Conservation (phyloP, 2,888 invertebrate species). For the Schizotus pectinicornis region DNA sequence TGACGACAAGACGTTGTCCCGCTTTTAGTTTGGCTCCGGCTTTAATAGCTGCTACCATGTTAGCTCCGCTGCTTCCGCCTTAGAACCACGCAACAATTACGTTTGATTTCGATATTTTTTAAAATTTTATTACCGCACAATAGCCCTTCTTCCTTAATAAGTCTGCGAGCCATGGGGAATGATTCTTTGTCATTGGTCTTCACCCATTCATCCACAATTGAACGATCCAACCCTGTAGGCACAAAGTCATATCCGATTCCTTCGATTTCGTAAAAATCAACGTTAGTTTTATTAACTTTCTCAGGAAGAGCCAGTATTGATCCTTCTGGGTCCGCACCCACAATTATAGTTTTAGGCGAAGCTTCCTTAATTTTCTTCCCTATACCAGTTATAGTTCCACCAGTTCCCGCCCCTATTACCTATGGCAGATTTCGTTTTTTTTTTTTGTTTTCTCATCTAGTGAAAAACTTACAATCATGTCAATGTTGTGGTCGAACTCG, state of each 20-base stretch:
- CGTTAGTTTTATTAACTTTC: constrained; percentile 74
- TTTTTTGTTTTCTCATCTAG: neutral
- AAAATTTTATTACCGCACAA: constrained; percentile 73
- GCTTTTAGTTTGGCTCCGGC: constrained; percentile 76
- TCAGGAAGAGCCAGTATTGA: constrained; percentile 87
- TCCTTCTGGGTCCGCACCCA: constrained; percentile 92
- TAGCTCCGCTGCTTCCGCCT: constrained; percentile 94
- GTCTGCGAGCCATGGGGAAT: constrained; percentile 80
- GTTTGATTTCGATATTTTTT: constrained; percentile 1
- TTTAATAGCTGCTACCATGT: constrained; percentile 76
- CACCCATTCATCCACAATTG: constrained; percentile 85
- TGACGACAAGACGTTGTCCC: constrained; percentile 86
- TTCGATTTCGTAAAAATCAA: constrained; percentile 81
- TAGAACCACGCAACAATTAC: constrained; percentile 10
- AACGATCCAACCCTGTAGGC: constrained; percentile 85
- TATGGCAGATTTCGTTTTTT: constrained; percentile 25
- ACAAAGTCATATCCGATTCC: constrained; percentile 97
- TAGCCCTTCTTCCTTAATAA: constrained; percentile 92
- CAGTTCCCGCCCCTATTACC: constrained; percentile 86
- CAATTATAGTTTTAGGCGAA: constrained; percentile 77
- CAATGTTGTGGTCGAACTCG: constrained; percentile 81
- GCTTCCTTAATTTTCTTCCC: constrained; percentile 86
- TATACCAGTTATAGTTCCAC: constrained; percentile 92
- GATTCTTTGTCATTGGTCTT: constrained; percentile 84
- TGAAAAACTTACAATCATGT: constrained; percentile 74